These are phyloP conservation scores for Spicauda simplicius DNA, from an alignment of 2,888 invertebrate genomes.

Conservation along the genomic window DNA sequence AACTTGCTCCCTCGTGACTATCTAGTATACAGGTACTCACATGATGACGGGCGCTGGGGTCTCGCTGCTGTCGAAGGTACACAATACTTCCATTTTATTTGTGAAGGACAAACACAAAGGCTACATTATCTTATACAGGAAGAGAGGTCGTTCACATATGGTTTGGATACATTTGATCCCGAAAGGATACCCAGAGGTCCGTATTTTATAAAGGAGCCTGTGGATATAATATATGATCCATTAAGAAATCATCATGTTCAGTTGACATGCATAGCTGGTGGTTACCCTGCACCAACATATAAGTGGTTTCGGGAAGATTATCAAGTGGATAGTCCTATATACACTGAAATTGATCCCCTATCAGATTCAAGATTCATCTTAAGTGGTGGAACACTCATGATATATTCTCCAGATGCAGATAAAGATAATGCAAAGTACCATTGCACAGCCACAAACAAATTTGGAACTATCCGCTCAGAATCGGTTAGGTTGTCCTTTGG, in stretches of 20 bases:
- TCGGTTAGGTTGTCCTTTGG: conserved; percentile 95
- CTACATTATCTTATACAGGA: conserved; percentile 89
- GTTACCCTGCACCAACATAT: conserved; percentile 95
- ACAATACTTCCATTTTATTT: conserved; percentile 92
- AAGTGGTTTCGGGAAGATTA: conserved; percentile 96
- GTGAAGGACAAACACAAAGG: conserved; percentile 92
- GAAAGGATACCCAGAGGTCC: conserved; percentile 94
- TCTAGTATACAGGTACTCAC: conserved; percentile 91
- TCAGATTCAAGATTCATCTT: conserved; percentile 90
- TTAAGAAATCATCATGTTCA: conserved; percentile 91
- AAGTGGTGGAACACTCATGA: conserved; percentile 96
- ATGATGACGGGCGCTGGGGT: conserved; percentile 91
- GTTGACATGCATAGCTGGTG: conserved; percentile 92
- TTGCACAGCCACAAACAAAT: conserved; percentile 95
- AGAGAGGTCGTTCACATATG: conserved; percentile 93
- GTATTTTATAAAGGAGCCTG: conserved; percentile 93
- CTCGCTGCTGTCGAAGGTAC: conserved; percentile 91
- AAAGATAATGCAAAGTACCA: conserved; percentile 95
- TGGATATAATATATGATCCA: conserved; percentile 92
- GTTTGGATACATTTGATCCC: conserved; percentile 92
- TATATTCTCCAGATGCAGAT: conserved; percentile 92
- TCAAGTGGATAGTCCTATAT: conserved; percentile 90
- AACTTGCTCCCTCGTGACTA: conserved; percentile 88
- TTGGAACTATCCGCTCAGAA: conserved; percentile 94
- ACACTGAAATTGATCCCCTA: conserved; percentile 91